Evolutionary conservation across 2,888 invertebrate species (phyloP).

Genomic region (Meteorus cinctellus): DNA sequence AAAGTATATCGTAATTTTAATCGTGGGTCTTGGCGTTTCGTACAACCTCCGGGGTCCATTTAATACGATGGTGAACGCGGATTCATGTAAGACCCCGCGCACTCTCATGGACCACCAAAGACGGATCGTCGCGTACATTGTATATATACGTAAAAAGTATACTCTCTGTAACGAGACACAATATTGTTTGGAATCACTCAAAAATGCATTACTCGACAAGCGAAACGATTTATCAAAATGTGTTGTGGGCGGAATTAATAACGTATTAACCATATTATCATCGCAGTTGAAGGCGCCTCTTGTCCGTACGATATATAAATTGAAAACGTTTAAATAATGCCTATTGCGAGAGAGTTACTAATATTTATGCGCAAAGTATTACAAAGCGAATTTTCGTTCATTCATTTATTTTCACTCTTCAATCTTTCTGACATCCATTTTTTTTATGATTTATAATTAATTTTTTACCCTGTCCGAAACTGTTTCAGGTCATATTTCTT

Average conservation of each 20-base stretch:
- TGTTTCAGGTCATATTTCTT: too few species aligned
- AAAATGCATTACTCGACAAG: constrained; percentile 56
- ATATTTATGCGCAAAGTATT: background rate
- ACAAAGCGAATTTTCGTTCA: too few species aligned
- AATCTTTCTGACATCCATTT: too few species aligned
- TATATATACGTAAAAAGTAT: constrained; percentile 29
- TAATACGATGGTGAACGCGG: constrained; percentile 51
- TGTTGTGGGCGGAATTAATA: constrained; percentile 60
- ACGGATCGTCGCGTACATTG: constrained; percentile 43
- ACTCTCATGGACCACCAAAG: constrained; percentile 64
- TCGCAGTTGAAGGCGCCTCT: constrained; percentile 46
- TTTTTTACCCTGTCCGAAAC: too few species aligned
- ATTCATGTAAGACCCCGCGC: constrained; percentile 54
- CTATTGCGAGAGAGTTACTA: background rate
- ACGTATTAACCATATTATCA: constrained; percentile 59
- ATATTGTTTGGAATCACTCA: constrained; percentile 49
- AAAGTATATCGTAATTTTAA: constrained; percentile 66
- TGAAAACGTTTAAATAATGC: constrained; percentile 19
- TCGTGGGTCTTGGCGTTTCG: constrained; percentile 58
- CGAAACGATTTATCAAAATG: constrained; percentile 52
- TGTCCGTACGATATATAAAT: constrained; percentile 45
- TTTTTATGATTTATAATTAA: too few species aligned
- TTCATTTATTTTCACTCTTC: too few species aligned
- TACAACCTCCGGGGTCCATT: constrained; percentile 44
- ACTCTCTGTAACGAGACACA: constrained; percentile 41